A percentile compares a stretch with the other conserved stretches of the same genome.
phyloP scores from a whole-genome alignment of 2,113 vertebrate genomes.

The Psilopogon haemacephalus region DNA sequence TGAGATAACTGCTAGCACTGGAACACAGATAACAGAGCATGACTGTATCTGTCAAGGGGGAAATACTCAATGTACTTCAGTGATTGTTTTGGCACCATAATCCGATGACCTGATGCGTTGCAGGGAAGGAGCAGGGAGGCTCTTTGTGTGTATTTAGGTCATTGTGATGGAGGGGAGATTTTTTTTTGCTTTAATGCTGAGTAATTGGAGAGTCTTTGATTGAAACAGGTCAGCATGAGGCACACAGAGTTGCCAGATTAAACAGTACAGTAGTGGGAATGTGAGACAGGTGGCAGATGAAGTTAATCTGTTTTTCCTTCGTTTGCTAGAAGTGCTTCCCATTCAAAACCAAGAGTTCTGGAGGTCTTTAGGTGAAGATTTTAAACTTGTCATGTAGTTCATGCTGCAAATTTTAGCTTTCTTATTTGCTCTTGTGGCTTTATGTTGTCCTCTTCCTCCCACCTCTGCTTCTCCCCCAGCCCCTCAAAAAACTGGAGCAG shows the following conservation, averaged over 20 bases:
- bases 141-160: not conserved
- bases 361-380: not conserved
- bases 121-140: not conserved
- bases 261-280: not conserved
- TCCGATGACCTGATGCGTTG: not conserved
- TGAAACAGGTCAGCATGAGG: slow-evolving; percentile 24
- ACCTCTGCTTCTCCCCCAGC: not conserved
- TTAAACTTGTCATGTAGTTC: not conserved
- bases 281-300: slow-evolving; percentile 25
- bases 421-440: not conserved
- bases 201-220: slow-evolving; percentile 29
- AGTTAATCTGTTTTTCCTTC: slow-evolving; percentile 15
- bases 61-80: not conserved
- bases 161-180: slow-evolving; percentile 10
- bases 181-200: slow-evolving; percentile 34
- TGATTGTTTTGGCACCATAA: slow-evolving; percentile 39
- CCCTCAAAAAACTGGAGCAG: not conserved
- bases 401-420: not conserved
- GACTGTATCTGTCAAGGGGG: slow-evolving; percentile 43
- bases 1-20: slow-evolving; percentile 48
- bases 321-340: not conserved
- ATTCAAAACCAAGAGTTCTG: not conserved
- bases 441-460: not conserved
- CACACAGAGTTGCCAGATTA: not conserved
- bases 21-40: not conserved